A percentile compares a stretch with the other conserved stretches of the same genome.
These are phyloP conservation scores for Furcula furcula DNA, from an alignment of 2,888 invertebrate species.

Conservation along the genomic window DNA sequence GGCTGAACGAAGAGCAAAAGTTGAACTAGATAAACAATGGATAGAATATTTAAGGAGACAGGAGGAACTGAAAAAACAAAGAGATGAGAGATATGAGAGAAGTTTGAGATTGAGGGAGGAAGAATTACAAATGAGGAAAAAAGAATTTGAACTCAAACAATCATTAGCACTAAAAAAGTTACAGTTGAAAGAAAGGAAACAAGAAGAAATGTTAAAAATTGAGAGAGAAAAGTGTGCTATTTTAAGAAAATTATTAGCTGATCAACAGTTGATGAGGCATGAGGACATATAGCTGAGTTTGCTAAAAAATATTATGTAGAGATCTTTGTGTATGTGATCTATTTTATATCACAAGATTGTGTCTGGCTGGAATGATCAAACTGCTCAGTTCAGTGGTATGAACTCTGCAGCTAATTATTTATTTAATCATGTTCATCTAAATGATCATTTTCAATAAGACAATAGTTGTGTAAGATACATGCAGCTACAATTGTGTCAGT, in stretches of 20 bases:
- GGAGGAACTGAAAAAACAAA: constrained; percentile 50
- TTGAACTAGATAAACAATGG: constrained; percentile 63
- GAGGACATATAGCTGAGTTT: no score
- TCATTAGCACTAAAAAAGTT: constrained; percentile 54
- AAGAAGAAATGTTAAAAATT: constrained; percentile 58
- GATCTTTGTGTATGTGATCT: no score
- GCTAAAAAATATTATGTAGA: no score
- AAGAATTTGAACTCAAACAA: constrained; percentile 60
- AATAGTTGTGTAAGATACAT: constrained; percentile 62
- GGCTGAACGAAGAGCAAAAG: constrained; percentile 54
- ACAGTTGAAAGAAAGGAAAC: constrained; percentile 57
- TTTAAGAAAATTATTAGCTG: constrained; percentile 43
- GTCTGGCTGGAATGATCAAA: no score
- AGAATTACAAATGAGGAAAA: constrained; percentile 53
- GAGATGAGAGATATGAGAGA: constrained; percentile 58
- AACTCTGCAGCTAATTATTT: constrained; percentile 1
- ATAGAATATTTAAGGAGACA: constrained; percentile 57
- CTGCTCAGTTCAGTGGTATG: no score
- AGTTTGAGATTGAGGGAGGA: constrained; percentile 55
- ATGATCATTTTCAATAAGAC: constrained; percentile 53
- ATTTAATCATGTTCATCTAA: constrained; percentile 36
- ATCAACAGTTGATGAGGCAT: constrained; percentile 36
- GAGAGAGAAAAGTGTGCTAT: constrained; percentile 61
- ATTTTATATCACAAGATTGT: no score
- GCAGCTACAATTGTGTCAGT: constrained; percentile 59